Percentiles rank a stretch among this genome's conserved stretches.
phyloP scores from a whole-genome alignment of 2,797 vertebrate species.

The Oreochromis mossambicus region DNA sequence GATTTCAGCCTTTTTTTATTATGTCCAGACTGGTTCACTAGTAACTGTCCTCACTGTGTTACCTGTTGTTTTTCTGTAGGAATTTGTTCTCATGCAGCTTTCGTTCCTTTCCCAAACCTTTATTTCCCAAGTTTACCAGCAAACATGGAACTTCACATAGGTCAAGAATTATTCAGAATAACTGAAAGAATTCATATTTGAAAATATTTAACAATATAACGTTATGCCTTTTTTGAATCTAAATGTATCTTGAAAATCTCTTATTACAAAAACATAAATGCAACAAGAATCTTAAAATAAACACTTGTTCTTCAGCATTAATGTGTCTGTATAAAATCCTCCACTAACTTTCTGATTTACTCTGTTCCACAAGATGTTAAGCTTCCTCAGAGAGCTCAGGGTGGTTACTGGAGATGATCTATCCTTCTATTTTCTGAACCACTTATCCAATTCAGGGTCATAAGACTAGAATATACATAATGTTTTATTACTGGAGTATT shows the following conservation, averaged over 20 bases:
- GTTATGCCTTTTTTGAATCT: neutral
- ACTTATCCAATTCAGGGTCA: neutral
- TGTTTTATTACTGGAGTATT: neutral
- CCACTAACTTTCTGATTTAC: neutral
- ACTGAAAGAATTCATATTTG: neutral
- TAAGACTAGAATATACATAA: neutral
- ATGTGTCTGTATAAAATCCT: neutral
- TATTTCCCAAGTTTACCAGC: neutral
- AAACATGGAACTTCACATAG: neutral
- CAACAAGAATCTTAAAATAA: neutral
- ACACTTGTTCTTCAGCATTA: neutral
- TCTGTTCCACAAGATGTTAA: neutral
- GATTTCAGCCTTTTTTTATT: neutral
- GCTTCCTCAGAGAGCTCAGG: neutral
- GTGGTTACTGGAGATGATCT: neutral
- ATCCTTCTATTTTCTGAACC: neutral
- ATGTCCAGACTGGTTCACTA: neutral
- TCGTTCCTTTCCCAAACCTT: neutral
- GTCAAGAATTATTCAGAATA: too few relatives aligned
- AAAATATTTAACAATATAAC: neutral
- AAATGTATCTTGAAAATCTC: neutral
- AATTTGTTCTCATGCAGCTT: neutral
- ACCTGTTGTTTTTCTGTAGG: neutral
- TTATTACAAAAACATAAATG: neutral
- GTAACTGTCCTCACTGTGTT: neutral